Conservation (phyloP, 2,113 vertebrate species). For the human (Homo sapiens) region GRCh38 chr11:77832001-77832500, state of each 20-base stretch:
- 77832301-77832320: not conserved
- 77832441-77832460: too few species aligned
- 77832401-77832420: too few species aligned
- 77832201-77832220: not conserved
- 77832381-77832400: too few species aligned
- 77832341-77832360: too few species aligned
- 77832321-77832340: not conserved
- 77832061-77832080: not conserved
- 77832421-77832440: too few species aligned
- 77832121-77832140: not conserved
- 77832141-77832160: not conserved
- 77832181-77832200: not conserved
- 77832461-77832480: too few species aligned
- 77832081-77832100: not conserved
- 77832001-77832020: not conserved
- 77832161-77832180: not conserved
- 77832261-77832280: not conserved
- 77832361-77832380: too few species aligned
- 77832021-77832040: not conserved
- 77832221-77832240: not conserved
- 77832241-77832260: not conserved
- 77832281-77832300: not conserved
- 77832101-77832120: not conserved
- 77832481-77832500: too few species aligned
- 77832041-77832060: not conserved